Percentiles rank a stretch among this genome's conserved stretches.
These are phyloP conservation scores for Drosophila gunungcola DNA, from an alignment of 1,140 invertebrate genomes.

Conservation along the genomic window DNA sequence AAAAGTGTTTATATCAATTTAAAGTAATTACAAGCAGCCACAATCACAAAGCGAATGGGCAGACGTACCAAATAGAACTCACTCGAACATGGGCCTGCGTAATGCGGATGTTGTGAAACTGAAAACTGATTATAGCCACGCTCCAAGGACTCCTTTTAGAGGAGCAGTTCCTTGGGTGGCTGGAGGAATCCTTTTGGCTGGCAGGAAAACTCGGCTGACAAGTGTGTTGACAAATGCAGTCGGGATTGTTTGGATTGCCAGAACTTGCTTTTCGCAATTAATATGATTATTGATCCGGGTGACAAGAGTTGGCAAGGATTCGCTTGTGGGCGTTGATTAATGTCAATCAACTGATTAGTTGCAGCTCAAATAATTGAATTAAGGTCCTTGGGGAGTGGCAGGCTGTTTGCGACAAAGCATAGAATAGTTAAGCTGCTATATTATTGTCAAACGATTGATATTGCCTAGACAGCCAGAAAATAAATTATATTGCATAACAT, in stretches of 20 bases:
- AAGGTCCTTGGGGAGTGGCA: background rate
- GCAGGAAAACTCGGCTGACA: constrained; percentile 21
- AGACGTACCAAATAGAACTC: constrained; percentile 30
- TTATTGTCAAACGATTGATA: constrained; percentile 4
- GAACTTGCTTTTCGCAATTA: constrained; percentile 47
- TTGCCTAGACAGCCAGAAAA: constrained; percentile 14
- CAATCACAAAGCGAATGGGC: constrained; percentile 57
- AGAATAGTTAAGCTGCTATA: background rate
- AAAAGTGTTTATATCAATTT: constrained; percentile 83
- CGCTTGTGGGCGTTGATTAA: constrained; percentile 61
- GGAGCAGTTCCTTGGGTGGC: constrained; percentile 8
- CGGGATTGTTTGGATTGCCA: constrained; percentile 29
- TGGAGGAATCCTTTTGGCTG: background rate
- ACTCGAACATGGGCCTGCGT: constrained; percentile 25
- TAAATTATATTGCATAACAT: constrained; percentile 10
- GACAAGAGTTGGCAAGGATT: constrained; percentile 31
- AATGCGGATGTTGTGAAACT: constrained; percentile 55
- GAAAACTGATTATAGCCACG: constrained; percentile 58
- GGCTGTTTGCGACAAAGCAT: background rate
- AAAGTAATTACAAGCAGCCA: constrained; percentile 80
- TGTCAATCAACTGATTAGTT: constrained; percentile 72
- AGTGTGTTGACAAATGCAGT: constrained; percentile 54
- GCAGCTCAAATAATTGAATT: constrained; percentile 36
- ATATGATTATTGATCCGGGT: constrained; percentile 64
- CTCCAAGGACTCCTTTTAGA: constrained; percentile 31